Base-by-base conservation (phyloP, 2,113 vertebrate species). In the Perccottus glenii region DNA sequence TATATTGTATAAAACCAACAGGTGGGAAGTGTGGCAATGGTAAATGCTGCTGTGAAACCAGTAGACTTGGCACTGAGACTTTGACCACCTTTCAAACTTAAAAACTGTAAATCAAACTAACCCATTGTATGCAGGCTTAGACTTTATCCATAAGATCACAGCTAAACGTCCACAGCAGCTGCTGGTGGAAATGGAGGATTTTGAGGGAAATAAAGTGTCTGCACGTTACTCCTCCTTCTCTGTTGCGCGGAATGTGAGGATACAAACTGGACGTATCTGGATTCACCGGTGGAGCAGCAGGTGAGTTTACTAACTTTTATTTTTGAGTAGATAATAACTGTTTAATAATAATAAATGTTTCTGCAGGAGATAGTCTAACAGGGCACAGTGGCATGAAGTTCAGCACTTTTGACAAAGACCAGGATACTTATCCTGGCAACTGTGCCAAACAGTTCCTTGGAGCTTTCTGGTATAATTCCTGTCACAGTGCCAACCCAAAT, bases 361-460 rank as follows among this genome's bases (percentile, higher is more conserved):
- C 5, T n/a, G 3, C 12, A 36, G 51, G 51, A 36, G 51, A 53
- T 12, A 14, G 51, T 53, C 51, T 53, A 1, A 35, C 6, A 1
- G 0, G 0, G 3, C 56, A 59, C 40, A 59, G 12, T 11, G 11
- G 5, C 38, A 11, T 12, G 56, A 59, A 27, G 40, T 59, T 59
- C 15, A 27, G 9, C 38, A 59, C 56, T 7, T 44, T 59, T 7
- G 56, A 59, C 40, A 59, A 59, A 5, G 56, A 59, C 56, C 56
- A 59, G 56, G 56, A 59, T 27, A 4, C 2, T 12, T 11, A 2
- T 5, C 1, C 2, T 0, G 0, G 1, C 1, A 59, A 59, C 40
- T 44, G 40, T 12, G 56, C 56, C 5, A 43, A 27, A 59, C 1
- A 0, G 1, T 14, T 3, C 1, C 56, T 59, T 5, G 56, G 56